Evolutionary conservation across 2,113 vertebrate genomes (phyloP).

Genomic region (Amia ocellicauda): DNA sequence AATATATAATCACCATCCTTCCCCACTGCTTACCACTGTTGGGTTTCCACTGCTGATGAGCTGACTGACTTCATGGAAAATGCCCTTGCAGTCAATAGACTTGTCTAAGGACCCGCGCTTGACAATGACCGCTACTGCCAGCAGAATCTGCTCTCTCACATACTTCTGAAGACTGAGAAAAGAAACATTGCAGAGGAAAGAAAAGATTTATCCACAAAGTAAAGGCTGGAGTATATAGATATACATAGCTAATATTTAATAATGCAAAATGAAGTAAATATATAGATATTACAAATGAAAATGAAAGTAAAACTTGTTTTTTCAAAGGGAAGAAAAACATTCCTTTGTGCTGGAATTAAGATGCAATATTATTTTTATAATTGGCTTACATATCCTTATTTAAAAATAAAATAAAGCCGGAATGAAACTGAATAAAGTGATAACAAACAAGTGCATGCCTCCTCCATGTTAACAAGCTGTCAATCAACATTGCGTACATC

Average conservation of each 20-base stretch:
- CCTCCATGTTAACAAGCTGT: too few relatives aligned
- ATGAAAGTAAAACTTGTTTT: neutral
- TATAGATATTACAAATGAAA: too few relatives aligned
- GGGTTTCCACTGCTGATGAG: slow-evolving; percentile 96
- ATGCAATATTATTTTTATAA: too few relatives aligned
- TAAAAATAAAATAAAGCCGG: too few relatives aligned
- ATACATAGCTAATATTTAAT: too few relatives aligned
- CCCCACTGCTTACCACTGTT: slow-evolving; percentile 84
- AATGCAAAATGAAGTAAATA: too few relatives aligned
- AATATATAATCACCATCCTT: too few relatives aligned
- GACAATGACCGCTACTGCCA: slow-evolving; percentile 95
- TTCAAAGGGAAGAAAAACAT: neutral
- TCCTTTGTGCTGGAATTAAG: too few relatives aligned
- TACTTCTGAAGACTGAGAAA: slow-evolving; percentile 90
- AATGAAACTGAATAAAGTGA: too few relatives aligned
- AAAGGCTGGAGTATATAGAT: neutral
- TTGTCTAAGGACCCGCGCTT: slow-evolving; percentile 95
- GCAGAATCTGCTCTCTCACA: slow-evolving; percentile 94
- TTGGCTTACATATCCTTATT: too few relatives aligned
- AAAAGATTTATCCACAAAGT: neutral
- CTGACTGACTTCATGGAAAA: slow-evolving; percentile 95
- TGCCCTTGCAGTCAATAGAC: slow-evolving; percentile 94
- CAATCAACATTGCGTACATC: too few relatives aligned
- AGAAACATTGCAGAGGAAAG: neutral
- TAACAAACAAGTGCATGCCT: too few relatives aligned